Evolutionary conservation across 2,797 vertebrate genomes (phyloP).

Genomic region (Chelonia mydas): DNA sequence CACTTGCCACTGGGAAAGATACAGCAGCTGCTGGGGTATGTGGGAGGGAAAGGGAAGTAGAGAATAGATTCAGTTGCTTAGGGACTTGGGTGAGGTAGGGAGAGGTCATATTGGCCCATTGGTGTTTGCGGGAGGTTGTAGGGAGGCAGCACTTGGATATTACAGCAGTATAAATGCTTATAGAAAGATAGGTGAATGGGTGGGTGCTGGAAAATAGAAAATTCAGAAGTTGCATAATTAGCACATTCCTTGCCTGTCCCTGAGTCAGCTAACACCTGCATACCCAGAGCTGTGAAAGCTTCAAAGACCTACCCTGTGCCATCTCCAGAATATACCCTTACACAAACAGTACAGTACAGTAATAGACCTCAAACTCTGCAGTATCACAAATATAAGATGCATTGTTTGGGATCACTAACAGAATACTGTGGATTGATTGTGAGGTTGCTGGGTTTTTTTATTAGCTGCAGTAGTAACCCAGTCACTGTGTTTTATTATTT

Average conservation of each 20-base stretch:
- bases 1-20: background rate
- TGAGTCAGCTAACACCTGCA: background rate
- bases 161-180: rapidly evolving
- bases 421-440: background rate
- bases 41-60: background rate
- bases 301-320: background rate
- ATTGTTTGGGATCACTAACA: slow-evolving; percentile 1
- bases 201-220: background rate
- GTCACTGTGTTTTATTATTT: background rate
- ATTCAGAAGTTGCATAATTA: background rate
- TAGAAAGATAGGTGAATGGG: background rate
- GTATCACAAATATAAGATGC: background rate
- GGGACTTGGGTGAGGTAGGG: background rate
- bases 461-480: background rate
- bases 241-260: background rate
- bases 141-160: background rate
- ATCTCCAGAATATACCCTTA: background rate
- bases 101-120: background rate
- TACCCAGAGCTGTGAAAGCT: background rate
- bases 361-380: background rate
- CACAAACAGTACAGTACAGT: background rate
- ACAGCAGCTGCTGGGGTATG: rapidly evolving
- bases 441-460: background rate
- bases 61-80: background rate
- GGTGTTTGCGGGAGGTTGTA: background rate